Evolutionary conservation across 2,888 invertebrate species (phyloP), one percentile per base, ranked within the genome.

Genomic region (Ischnus inquisitorius): DNA sequence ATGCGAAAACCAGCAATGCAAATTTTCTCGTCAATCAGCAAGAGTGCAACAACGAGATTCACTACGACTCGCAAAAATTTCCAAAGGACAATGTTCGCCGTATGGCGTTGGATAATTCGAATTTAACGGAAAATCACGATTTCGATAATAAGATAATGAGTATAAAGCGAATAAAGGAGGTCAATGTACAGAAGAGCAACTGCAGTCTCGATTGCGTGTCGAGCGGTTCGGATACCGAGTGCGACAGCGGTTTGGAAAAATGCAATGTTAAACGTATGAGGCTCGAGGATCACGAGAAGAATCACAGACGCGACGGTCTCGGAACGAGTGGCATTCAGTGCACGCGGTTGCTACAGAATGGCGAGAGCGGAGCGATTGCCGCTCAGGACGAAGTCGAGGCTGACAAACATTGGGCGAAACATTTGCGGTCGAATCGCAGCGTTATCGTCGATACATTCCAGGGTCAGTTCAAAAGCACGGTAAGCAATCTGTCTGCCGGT

Each of bases 401-500:
- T 0, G 95, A 95, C 79, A 93, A 93, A 85, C 95, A 94, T 68
- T 95, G 95, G 95, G 93, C 94, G 60, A 94, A 94, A 83, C 95
- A 95, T 88, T 91, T 95, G 74, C 90, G 93, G 68, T 92, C 93
- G n/a, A 95, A 95, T 90, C 93, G 94, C 86, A 95, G 95, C 87
- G 93, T 95, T 22, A 94, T 96, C 71, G 95, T 95, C 34, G 94
- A 95, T 87, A 95, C 95, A 74, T 96, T 96, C 91, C 95, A 96
- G 90, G 96, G 96, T 69, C 95, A 96, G 90, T 95, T 95, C 89
- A 95, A 95, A 88, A 95, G 95, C 92, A 95, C 95, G 86, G 95
- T 96, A 92, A 94, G 94, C 86, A 72, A 71, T 67, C n/a, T 43
- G 34, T 84, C 64, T 19, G 34, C n/a, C 34, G n/a, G 39, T 3